Base-by-base conservation (phyloP, 2,888 invertebrate genomes). In the Nezara viridula region DNA sequence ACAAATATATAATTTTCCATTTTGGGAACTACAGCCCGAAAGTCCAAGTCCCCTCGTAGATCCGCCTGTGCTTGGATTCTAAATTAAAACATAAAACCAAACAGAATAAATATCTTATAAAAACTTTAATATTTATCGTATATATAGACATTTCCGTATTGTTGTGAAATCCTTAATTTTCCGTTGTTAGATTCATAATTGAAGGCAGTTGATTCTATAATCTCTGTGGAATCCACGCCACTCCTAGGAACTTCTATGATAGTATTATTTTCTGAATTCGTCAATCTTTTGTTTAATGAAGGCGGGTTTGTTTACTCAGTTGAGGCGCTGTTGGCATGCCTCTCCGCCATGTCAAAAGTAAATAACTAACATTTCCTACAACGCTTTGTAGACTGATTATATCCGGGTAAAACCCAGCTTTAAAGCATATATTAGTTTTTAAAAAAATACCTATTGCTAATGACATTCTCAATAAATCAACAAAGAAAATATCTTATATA, bases 201-300 rank as follows among this genome's bases (percentile, higher is more conserved):
- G n/a, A n/a, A n/a, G n/a, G n/a, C n/a, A 40, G 21, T 44, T 7
- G 24, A 44, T 44, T 47, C 44, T 44, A 44, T 47, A 81, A 47
- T 14, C 44, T 40, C 44, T n/a, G 5, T 55, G 21, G 60, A 55
- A 86, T 86, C 55, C 60, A 40, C 44, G 86, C 60, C 86, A 86
- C 86, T 37, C 86, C 86, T 60, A 37, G 49, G 55, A 50, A 21
- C 52, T 52, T 37, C 19, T 32, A 55, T 37, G 21, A 7, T 40
- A 2, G 81, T 86, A 86, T 86, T 86, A 60, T 86, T 86, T 81
- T 86, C 21, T 86, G 44, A 86, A 86, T 37, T 86, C 55, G 86
- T 86, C 86, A 86, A 86, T 40, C 55, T 55, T 86, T 86, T 86
- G 86, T 86, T 86, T 86, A 55, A 55, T 32, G 21, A 86, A 86